Conservation (phyloP, 2,797 vertebrate genomes). For the Muraenolepis orangiensis region DNA sequence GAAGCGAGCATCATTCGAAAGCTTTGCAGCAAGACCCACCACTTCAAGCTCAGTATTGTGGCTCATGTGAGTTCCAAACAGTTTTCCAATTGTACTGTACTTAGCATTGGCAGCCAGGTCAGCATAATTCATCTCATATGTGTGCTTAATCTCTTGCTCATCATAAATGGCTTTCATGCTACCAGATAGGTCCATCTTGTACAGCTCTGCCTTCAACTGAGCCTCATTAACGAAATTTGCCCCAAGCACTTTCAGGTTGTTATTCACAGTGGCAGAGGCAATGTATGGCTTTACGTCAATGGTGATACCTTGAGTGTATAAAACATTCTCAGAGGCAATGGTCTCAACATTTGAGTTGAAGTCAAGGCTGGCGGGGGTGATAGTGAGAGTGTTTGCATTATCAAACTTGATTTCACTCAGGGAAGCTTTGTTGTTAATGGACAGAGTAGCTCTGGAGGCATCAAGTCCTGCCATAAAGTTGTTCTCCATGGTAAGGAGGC, state of each 20-base stretch:
- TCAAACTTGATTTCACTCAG: constrained; percentile 74
- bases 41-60: constrained; percentile 81
- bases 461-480: constrained; percentile 77
- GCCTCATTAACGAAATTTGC: constrained; percentile 76
- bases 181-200: constrained; percentile 81
- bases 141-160: constrained; percentile 82
- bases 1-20: constrained; percentile 77
- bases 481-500: constrained; percentile 79
- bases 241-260: constrained; percentile 75
- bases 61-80: constrained; percentile 76
- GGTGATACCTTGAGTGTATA: constrained; percentile 81
- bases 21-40: constrained; percentile 76
- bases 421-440: constrained; percentile 76
- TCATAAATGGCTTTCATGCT: constrained; percentile 74
- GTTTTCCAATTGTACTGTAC: constrained; percentile 80
- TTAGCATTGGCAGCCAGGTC: constrained; percentile 77
- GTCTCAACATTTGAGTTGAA: constrained; percentile 80
- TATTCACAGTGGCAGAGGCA: constrained; percentile 73
- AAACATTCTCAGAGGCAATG: constrained; percentile 65
- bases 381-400: constrained; percentile 75
- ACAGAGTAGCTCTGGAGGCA: constrained; percentile 72
- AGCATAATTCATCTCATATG: constrained; percentile 77
- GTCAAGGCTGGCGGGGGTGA: constrained; percentile 74
- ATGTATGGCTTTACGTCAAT: constrained; percentile 78
- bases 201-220: constrained; percentile 74